Evolutionary conservation across 1,140 invertebrate species (phyloP), one percentile per base, ranked within the genome.

Genomic region (Caenorhabditis brenneri): DNA sequence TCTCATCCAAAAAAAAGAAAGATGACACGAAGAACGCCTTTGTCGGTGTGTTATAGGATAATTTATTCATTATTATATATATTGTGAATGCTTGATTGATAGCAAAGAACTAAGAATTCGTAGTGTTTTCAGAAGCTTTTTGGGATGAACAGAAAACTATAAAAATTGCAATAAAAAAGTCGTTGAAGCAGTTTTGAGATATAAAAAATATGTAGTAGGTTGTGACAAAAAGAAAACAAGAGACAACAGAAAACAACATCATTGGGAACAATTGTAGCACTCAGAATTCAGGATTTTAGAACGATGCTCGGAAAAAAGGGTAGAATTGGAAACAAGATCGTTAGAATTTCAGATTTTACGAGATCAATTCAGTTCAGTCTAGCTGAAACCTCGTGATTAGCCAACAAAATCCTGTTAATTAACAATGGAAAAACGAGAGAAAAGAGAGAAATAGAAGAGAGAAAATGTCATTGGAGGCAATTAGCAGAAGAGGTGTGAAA

Each of bases 1-100:
- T 33, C 5, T n/a, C 60, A 65, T 24, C 22, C 16, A 36, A 33
- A 65, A 42, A 74, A 24, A 74, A 31, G 46, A 42, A 42, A 42
- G 65, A 74, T 74, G 65, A 19, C 2, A 74, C 1, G 36, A 74
- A 74, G 33, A 74, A 74, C 65, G 19, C 58, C 31, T 27, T 74
- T 39, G 36, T 74, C 15, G 36, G 22, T 31, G 33, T 74, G 36
- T n/a, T 42, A 15, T 5, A n/a, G 2, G 36, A 74, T 74, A 74
- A 74, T 74, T 74, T 74, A 74, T 74, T 74, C 65, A 42, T 33
- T 58, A 58, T 58, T 65, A 65, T 65, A 65, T 65, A 65, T 65
- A 16, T 65, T 65, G 29, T 65, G 58, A 65, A 65, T 74, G 16
- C 10, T 74, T 46, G 36, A 74, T 74, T 10, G 2, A 12, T 3